A percentile compares a stretch with the other conserved stretches of the same genome.
These are phyloP conservation scores for Amiota communis DNA, from an alignment of 2,888 invertebrate species.

Conservation along the genomic window DNA sequence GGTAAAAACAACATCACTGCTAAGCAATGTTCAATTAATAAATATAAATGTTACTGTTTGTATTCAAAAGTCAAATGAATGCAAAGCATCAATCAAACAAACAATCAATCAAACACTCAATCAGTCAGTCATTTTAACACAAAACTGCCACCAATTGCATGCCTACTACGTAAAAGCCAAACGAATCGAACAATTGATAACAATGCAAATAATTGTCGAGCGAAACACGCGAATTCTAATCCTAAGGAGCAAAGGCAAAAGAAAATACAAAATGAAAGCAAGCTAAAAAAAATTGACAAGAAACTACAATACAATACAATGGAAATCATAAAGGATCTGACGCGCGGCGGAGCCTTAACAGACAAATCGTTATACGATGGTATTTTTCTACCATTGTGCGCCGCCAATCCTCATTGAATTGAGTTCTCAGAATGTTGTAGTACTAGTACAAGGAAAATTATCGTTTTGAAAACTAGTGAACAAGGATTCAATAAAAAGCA, in stretches of 20 bases:
- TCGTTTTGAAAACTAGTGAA: constrained; percentile 9
- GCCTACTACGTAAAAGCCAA: constrained; percentile 9
- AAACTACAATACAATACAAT: constrained; percentile 18
- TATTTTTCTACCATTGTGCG: background rate
- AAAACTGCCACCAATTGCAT: background rate
- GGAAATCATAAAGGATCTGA: background rate
- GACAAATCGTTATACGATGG: background rate
- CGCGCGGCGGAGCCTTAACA: background rate
- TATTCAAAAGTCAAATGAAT: too few relatives aligned
- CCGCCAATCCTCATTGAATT: background rate
- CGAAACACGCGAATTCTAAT: constrained; percentile 44
- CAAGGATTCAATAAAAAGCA: background rate
- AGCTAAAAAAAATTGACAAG: constrained; percentile 26
- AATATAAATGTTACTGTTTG: too few relatives aligned
- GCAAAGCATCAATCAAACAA: too few relatives aligned
- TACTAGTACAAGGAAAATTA: background rate
- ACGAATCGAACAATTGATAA: constrained; percentile 53
- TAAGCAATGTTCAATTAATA: too few relatives aligned
- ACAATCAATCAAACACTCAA: background rate
- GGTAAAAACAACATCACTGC: too few relatives aligned
- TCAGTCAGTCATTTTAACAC: constrained; percentile 9
- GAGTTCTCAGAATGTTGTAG: background rate
- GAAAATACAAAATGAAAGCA: background rate
- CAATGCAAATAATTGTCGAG: constrained; percentile 67
- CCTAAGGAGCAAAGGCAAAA: constrained; percentile 28